Evolutionary conservation across 2,888 invertebrate species (phyloP), one percentile per base, ranked within the genome.

Genomic region (Pasiphila rectangulata): DNA sequence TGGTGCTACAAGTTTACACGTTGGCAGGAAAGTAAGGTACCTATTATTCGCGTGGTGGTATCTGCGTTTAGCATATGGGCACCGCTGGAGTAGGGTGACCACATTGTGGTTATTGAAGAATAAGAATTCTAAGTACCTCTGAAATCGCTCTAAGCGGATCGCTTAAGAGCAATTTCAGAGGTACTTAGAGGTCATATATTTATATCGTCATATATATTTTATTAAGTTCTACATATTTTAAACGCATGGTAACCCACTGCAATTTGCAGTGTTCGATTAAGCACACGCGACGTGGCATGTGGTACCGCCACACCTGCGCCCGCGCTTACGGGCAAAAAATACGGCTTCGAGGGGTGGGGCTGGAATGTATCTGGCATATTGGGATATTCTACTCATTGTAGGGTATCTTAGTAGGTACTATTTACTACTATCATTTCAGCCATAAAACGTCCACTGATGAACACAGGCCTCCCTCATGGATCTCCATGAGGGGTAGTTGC

Each of bases 221-320:
- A 10, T 27, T n/a, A n/a, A n/a, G 24, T 43, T 39, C n/a, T 4
- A n/a, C 20, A 12, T 7, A 13, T 20, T 5, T 16, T 7, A 5
- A 43, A 36, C 19, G 16, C 6, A 21, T 34, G 34, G 44, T 12
- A 24, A 37, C 47, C 43, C 40, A 13, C 24, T 21, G 21, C 50
- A 54, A 56, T 54, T 54, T 52, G 54, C 54, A 48, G 34, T 43
- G 41, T 38, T 51, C 49, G 51, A 54, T 54, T 56, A 49, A 40
- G 40, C 47, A 43, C 58, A 58, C 56, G 56, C 58, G 54, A 56
- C 27, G 51, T 32, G 34, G 50, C 52, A 54, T 56, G 54, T 56
- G 54, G 57, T 29, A 29, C 29, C 36, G 32, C 34, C 34, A 46
- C 54, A 54, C 52, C 56, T 59, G 58, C 56, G 58, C 39, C 43